A percentile compares a stretch with the other conserved stretches of the same genome.
phyloP scores from a whole-genome alignment of 2,888 invertebrate species.

The Tortricodes alternella region DNA sequence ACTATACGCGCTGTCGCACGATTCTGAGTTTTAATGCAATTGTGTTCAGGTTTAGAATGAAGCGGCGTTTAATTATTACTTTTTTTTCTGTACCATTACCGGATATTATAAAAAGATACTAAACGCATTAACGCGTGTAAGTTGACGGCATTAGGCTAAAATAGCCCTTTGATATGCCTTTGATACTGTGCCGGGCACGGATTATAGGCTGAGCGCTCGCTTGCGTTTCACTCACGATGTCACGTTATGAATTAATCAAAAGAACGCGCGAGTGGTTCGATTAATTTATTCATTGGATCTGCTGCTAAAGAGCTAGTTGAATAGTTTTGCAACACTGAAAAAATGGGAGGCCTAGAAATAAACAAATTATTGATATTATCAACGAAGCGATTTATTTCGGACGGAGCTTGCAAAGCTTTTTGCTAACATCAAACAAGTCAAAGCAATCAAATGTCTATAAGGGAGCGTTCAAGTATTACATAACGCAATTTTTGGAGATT shows the following conservation, averaged over 20 bases:
- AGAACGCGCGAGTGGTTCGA: not conserved
- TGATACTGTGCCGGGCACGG: conserved; percentile 19
- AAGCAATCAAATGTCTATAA: too few species aligned
- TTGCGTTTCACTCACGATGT: conserved; percentile 4
- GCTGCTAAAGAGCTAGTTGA: not conserved
- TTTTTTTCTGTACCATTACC: not conserved
- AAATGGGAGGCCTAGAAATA: not conserved
- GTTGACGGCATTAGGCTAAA: conserved; percentile 27
- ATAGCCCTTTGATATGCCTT: conserved; percentile 23
- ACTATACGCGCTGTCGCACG: not conserved
- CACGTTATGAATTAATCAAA: conserved; percentile 27
- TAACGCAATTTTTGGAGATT: too few species aligned
- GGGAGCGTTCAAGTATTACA: too few species aligned
- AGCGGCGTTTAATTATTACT: too few species aligned
- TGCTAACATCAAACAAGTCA: too few species aligned
- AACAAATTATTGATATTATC: too few species aligned
- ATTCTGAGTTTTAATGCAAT: not conserved
- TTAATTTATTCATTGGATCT: not conserved
- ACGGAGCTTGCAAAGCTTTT: too few species aligned
- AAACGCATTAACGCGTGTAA: conserved; percentile 25
- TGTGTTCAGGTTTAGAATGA: not conserved
- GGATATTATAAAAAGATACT: conserved; percentile 22
- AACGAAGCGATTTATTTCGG: too few species aligned
- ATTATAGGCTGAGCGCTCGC: conserved; percentile 22
- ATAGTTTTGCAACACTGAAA: not conserved